Conservation (phyloP, 2,113 vertebrate species). For the Elephas maximus region DNA sequence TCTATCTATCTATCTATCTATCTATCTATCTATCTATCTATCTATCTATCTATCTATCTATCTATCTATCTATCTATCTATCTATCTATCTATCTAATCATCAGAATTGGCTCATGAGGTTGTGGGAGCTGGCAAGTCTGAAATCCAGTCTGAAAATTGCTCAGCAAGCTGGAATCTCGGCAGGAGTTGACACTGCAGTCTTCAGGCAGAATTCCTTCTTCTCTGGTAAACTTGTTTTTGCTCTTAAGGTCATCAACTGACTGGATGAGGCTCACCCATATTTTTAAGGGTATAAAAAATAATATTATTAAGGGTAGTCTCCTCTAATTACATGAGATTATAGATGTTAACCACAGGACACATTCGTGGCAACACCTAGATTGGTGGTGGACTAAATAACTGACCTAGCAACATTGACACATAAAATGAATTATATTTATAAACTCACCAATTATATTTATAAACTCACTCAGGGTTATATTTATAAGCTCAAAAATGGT, state of each 20-base stretch:
- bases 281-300: neutral
- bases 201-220: neutral
- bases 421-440: neutral
- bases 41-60: too few relatives aligned
- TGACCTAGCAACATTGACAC: neutral
- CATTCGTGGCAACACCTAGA: neutral
- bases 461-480: neutral
- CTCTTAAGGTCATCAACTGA: neutral
- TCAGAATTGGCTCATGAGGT: neutral
- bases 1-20: too few relatives aligned
- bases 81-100: too few relatives aligned
- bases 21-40: too few relatives aligned
- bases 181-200: neutral
- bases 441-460: neutral
- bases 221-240: neutral
- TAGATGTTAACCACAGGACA: neutral
- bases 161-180: neutral
- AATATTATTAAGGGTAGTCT: neutral
- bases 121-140: neutral
- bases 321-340: neutral
- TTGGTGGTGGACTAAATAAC: neutral
- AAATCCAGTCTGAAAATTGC: neutral
- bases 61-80: too few relatives aligned
- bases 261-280: neutral
- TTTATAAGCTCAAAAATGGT: neutral